A percentile compares a stretch with the other conserved stretches of the same genome.
These are phyloP conservation scores for Lordiphosa stackelbergi DNA, from an alignment of 1,140 invertebrate species.

Conservation along the genomic window DNA sequence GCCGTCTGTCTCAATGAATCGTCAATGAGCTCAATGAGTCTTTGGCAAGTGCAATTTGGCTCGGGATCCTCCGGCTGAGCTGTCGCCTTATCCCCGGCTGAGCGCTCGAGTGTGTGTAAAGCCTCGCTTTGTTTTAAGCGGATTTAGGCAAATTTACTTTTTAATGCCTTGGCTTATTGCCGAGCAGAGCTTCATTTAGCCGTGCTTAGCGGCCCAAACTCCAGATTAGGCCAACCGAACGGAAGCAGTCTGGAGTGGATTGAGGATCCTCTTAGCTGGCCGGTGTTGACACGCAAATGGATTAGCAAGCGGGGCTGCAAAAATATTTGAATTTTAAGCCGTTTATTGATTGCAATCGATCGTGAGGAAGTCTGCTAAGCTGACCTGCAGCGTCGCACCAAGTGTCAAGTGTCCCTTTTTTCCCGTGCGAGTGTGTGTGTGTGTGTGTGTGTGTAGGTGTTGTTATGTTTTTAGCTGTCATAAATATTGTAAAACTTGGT, in stretches of 20 bases:
- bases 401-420: constrained; percentile 64
- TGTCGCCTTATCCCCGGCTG: constrained; percentile 2
- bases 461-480: constrained; percentile 75
- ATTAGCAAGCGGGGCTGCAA: constrained; percentile 47
- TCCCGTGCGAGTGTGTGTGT: neutral
- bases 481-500: constrained; percentile 75
- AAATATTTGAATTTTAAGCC: constrained; percentile 63
- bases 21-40: constrained; percentile 17
- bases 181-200: constrained; percentile 53
- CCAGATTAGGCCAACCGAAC: constrained; percentile 39
- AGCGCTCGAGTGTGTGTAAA: constrained; percentile 12
- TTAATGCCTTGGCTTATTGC: constrained; percentile 71
- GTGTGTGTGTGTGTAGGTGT: constrained; percentile 56
- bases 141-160: constrained; percentile 72
- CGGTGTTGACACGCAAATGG: constrained; percentile 68
- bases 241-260: constrained; percentile 35
- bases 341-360: constrained; percentile 73
- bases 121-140: constrained; percentile 42
- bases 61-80: constrained; percentile 9
- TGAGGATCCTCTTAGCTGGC: neutral
- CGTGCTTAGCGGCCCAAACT: constrained; percentile 51
- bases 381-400: constrained; percentile 7
- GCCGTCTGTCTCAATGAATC: neutral
- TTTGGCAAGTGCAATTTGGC: constrained; percentile 20
- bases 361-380: constrained; percentile 29